Evolutionary conservation across 2,888 invertebrate species (phyloP).

Genomic region (Xestoiulus laeticollis): DNA sequence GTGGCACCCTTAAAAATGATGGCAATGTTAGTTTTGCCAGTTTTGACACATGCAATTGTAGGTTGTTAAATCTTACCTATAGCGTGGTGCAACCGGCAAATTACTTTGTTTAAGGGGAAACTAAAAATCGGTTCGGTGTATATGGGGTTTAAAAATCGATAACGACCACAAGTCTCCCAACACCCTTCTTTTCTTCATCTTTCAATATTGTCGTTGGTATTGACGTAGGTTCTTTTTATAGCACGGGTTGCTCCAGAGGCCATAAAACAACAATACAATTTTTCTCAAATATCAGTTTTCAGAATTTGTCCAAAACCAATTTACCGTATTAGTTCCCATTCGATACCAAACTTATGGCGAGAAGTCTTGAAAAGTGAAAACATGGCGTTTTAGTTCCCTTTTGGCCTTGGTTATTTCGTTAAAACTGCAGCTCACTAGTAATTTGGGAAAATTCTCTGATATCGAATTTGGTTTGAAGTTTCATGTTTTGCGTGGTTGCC

Average conservation of each 20-base stretch:
- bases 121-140: background rate
- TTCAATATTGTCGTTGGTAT: background rate
- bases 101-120: background rate
- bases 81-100: background rate
- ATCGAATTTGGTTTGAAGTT: background rate
- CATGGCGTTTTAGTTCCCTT: background rate
- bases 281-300: background rate
- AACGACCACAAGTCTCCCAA: background rate
- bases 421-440: background rate
- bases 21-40: too few species aligned
- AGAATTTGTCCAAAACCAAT: background rate
- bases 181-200: background rate
- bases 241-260: slow-evolving; percentile 6
- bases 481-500: background rate
- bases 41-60: background rate
- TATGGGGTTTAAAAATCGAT: background rate
- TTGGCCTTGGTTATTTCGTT: background rate
- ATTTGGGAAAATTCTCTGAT: background rate
- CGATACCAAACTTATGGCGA: background rate
- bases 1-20: too few species aligned
- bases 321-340: slow-evolving; percentile 8
- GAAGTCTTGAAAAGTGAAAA: background rate
- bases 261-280: background rate
- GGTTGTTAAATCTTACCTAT: background rate
- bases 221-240: slow-evolving; percentile 26